Conservation (phyloP, 2,113 vertebrate species). For the Dryoscopus gambensis region DNA sequence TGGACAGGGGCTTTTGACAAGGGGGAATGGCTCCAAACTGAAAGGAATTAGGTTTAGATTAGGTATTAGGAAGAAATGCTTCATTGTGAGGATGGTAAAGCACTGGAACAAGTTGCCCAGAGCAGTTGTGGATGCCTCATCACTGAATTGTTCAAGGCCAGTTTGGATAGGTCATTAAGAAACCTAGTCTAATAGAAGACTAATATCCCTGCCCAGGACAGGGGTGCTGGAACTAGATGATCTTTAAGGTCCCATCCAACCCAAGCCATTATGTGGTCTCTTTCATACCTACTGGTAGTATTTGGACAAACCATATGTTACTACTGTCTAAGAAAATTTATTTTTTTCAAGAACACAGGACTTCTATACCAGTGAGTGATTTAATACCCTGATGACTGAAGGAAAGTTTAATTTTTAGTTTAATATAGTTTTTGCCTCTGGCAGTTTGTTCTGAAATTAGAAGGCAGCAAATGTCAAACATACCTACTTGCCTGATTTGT, state of each 20-base stretch:
- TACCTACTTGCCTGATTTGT: background rate
- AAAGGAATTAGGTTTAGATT: background rate
- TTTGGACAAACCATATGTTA: background rate
- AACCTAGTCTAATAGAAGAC: background rate
- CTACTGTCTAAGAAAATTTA: background rate
- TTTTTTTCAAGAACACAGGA: background rate
- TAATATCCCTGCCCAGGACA: background rate
- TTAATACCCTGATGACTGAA: background rate
- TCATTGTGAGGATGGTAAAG: background rate
- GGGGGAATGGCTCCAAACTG: background rate
- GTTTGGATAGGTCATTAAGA: background rate
- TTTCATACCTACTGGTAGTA: background rate
- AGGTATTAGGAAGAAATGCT: background rate
- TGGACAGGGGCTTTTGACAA: background rate
- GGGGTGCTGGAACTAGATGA: background rate
- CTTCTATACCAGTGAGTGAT: background rate
- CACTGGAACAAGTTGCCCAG: background rate
- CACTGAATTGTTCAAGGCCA: background rate
- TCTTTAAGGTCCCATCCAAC: background rate
- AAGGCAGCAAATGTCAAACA: background rate
- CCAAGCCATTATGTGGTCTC: background rate
- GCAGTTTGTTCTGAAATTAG: conserved; percentile 8
- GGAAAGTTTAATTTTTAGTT: background rate
- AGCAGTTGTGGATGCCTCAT: background rate
- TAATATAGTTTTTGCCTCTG: background rate